These are phyloP conservation scores for Zenarchopterus dispar DNA, from an alignment of 2,797 vertebrate genomes.

Conservation along the genomic window DNA sequence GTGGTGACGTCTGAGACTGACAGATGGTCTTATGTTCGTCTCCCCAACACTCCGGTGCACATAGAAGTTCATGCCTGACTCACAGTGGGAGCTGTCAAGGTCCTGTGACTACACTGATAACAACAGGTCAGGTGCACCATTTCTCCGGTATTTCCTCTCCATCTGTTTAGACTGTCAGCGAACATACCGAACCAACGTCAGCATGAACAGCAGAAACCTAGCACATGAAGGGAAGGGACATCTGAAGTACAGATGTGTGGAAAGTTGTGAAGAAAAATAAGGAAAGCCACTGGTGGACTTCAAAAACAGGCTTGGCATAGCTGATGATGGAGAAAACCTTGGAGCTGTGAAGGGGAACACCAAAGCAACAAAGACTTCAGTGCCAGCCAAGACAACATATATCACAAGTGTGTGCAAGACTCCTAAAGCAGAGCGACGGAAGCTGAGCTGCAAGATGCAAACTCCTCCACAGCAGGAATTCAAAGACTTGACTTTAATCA, in stretches of 20 bases:
- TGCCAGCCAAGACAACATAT: not conserved
- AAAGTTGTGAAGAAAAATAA: not conserved
- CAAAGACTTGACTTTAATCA: not conserved
- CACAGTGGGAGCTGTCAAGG: no score
- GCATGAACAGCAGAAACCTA: not conserved
- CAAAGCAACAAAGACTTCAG: not conserved
- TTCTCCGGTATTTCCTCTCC: not conserved
- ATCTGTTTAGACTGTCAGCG: not conserved
- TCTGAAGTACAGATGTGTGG: not conserved
- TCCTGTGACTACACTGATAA: no score
- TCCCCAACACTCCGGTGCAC: no score
- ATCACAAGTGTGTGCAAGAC: not conserved
- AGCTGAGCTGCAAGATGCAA: not conserved
- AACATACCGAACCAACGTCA: not conserved
- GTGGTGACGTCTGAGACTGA: no score
- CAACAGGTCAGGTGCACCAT: not conserved
- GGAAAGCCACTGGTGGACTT: constrained; percentile 3
- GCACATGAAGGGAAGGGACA: not conserved
- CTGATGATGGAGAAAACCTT: constrained; percentile 12
- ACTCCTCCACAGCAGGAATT: not conserved
- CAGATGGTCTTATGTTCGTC: no score
- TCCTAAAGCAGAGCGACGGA: not conserved
- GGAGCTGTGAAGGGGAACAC: not conserved
- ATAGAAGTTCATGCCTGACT: no score
- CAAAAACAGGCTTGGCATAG: constrained; percentile 6